phyloP scores from a whole-genome alignment of 2,113 vertebrate genomes.

The Phylloscopus trochiloides region DNA sequence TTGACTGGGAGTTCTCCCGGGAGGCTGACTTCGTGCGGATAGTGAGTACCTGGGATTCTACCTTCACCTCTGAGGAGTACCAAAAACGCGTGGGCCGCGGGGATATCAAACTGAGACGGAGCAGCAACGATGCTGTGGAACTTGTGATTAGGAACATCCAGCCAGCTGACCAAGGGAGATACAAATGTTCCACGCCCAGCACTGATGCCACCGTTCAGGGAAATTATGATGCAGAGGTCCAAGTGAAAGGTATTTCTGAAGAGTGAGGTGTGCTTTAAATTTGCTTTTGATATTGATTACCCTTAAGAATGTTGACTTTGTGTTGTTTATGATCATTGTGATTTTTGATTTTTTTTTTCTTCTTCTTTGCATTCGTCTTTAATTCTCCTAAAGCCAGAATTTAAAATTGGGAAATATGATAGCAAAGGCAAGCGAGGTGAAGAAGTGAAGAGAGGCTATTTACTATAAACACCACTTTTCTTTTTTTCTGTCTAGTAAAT shows the following conservation, averaged over 20 bases:
- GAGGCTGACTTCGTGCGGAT: slow-evolving; percentile 65
- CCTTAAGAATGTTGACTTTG: not conserved
- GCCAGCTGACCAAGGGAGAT: slow-evolving; percentile 80
- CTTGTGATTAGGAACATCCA: slow-evolving; percentile 82
- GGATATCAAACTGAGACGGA: slow-evolving; percentile 78
- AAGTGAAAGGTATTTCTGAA: slow-evolving; percentile 82
- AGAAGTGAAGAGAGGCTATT: not conserved
- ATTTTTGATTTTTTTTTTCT: not conserved
- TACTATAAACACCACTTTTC: not conserved
- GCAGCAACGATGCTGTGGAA: slow-evolving; percentile 81
- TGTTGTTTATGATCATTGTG: not conserved
- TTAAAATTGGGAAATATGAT: not conserved
- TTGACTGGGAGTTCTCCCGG: slow-evolving; percentile 86
- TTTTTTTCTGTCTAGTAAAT: slow-evolving; percentile 8
- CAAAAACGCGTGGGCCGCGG: slow-evolving; percentile 74
- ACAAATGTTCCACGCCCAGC: slow-evolving; percentile 89
- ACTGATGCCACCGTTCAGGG: slow-evolving; percentile 87
- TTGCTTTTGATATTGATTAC: not conserved
- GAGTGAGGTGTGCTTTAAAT: slow-evolving; percentile 35
- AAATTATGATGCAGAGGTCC: slow-evolving; percentile 87
- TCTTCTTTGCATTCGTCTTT: not conserved
- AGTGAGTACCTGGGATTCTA: slow-evolving; percentile 86
- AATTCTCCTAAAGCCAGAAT: not conserved
- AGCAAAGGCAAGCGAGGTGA: not conserved
- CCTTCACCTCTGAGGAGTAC: slow-evolving; percentile 77